A percentile compares a stretch with the other conserved stretches of the same genome.
These are phyloP conservation scores for Thaumetopoea pityocampa DNA, from an alignment of 1,140 invertebrate genomes.

Conservation along the genomic window DNA sequence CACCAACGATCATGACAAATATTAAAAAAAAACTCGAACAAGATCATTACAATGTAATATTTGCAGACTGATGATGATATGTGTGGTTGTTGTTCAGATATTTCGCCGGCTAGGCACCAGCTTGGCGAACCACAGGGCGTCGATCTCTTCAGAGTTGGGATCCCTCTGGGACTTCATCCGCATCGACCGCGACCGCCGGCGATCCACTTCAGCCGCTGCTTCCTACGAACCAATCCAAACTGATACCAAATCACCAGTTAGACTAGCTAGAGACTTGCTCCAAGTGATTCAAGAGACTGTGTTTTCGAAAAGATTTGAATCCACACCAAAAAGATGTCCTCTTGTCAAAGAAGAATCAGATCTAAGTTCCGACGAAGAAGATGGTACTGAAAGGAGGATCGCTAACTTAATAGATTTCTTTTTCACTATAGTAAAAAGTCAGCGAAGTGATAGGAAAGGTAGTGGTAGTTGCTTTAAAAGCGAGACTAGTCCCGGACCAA, in stretches of 20 bases:
- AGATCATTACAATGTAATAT: no score
- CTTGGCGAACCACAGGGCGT: slow-evolving; percentile 61
- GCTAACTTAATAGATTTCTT: slow-evolving; percentile 72
- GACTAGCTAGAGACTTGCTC: slow-evolving; percentile 62
- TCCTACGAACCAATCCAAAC: slow-evolving; percentile 47
- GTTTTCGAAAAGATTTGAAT: slow-evolving; percentile 48
- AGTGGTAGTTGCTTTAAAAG: slow-evolving; percentile 69
- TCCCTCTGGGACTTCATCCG: slow-evolving; percentile 72
- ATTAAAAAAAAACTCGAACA: no score
- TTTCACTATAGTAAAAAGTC: slow-evolving; percentile 68
- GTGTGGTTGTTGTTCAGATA: slow-evolving; percentile 36
- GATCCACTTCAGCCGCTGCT: slow-evolving; percentile 38
- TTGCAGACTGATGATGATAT: no score
- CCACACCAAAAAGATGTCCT: slow-evolving; percentile 50
- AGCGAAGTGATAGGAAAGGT: slow-evolving; percentile 59
- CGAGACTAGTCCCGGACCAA: slow-evolving; percentile 59
- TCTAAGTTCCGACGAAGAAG: slow-evolving; percentile 55
- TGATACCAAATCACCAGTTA: slow-evolving; percentile 51
- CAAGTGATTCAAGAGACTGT: slow-evolving; percentile 72
- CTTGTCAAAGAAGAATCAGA: slow-evolving; percentile 64
- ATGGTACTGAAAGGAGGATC: slow-evolving; percentile 59
- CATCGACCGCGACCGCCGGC: slow-evolving; percentile 49
- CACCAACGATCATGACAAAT: no score
- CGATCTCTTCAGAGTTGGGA: slow-evolving; percentile 63
- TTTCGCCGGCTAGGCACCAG: slow-evolving; percentile 62